Conservation (phyloP, 1,140 invertebrate species). For the Augochlora pura region DNA sequence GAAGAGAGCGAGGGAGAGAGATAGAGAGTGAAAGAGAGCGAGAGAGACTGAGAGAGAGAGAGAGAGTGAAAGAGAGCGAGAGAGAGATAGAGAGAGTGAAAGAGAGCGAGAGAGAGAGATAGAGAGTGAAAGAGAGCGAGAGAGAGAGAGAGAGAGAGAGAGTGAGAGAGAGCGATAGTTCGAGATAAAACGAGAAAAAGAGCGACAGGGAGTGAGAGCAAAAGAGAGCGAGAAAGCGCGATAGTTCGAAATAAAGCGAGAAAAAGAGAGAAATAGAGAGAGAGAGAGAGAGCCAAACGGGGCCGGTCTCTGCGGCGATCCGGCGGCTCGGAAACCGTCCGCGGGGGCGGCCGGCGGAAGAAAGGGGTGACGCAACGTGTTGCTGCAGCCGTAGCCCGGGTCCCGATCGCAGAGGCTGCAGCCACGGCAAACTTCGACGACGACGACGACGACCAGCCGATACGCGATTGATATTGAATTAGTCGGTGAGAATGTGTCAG, state of each 20-base stretch:
- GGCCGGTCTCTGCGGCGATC: not conserved
- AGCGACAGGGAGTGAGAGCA: too few relatives aligned
- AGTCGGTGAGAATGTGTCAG: constrained; percentile 49
- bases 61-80: constrained; percentile 13
- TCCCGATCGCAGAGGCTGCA: not conserved
- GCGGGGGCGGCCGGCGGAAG: not conserved
- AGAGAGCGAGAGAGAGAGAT: not conserved
- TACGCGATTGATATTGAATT: constrained; percentile 58
- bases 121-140: too few relatives aligned
- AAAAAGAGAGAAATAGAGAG: too few relatives aligned
- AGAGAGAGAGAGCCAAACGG: not conserved
- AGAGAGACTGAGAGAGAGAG: too few relatives aligned
- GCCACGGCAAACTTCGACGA: constrained; percentile 33
- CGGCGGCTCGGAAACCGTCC: not conserved
- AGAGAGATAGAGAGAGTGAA: constrained; percentile 3
- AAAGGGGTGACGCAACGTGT: constrained; percentile 38
- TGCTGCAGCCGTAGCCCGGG: constrained; percentile 18
- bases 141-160: constrained; percentile 4
- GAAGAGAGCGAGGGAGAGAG: constrained; percentile 18
- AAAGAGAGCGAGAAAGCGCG: too few relatives aligned
- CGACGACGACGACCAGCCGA: constrained; percentile 23
- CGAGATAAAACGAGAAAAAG: too few relatives aligned
- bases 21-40: too few relatives aligned
- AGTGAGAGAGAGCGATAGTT: constrained; percentile 11
- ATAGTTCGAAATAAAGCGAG: too few relatives aligned